Percentiles rank a stretch among this genome's conserved stretches.
Evolutionary conservation across 2,113 vertebrate species (phyloP).

Genomic region (Dunckerocampus dactyliophorus): DNA sequence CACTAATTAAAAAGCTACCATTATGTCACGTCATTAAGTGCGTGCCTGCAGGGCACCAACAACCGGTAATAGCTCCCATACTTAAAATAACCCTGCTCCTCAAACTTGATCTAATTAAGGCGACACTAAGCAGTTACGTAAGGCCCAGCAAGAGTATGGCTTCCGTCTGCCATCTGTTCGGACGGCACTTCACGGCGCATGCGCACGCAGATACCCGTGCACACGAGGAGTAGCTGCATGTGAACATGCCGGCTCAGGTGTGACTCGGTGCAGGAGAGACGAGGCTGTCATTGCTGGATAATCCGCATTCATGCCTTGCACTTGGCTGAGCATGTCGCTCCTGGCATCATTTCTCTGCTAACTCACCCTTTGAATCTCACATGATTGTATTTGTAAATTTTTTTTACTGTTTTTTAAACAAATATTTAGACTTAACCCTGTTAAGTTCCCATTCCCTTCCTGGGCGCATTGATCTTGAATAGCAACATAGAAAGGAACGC

Average conservation of each 20-base stretch:
- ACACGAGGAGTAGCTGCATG: conserved; percentile 17
- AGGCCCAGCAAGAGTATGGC: too few relatives aligned
- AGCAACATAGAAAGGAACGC: too few relatives aligned
- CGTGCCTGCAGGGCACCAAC: conserved; percentile 15
- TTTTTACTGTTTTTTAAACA: too few relatives aligned
- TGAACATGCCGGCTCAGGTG: conserved; percentile 21
- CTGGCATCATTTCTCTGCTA: neutral
- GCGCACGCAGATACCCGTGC: neutral
- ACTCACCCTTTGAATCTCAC: too few relatives aligned
- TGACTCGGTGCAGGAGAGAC: conserved; percentile 15
- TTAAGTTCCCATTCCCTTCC: too few relatives aligned
- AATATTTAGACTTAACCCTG: too few relatives aligned
- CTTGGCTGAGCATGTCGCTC: conserved; percentile 1
- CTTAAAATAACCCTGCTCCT: conserved; percentile 42
- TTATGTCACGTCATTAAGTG: conserved; percentile 38
- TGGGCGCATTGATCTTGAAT: too few relatives aligned
- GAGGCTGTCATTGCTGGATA: conserved; percentile 18
- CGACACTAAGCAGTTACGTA: too few relatives aligned
- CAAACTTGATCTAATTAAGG: conserved; percentile 39
- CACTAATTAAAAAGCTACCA: conserved; percentile 21
- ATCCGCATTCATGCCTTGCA: conserved; percentile 18
- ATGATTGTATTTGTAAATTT: too few relatives aligned
- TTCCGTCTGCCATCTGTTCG: too few relatives aligned
- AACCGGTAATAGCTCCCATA: conserved; percentile 8
- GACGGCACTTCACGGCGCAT: neutral